Evolutionary conservation across 2,797 vertebrate species (phyloP).

Genomic region (Myotis pilosus): DNA sequence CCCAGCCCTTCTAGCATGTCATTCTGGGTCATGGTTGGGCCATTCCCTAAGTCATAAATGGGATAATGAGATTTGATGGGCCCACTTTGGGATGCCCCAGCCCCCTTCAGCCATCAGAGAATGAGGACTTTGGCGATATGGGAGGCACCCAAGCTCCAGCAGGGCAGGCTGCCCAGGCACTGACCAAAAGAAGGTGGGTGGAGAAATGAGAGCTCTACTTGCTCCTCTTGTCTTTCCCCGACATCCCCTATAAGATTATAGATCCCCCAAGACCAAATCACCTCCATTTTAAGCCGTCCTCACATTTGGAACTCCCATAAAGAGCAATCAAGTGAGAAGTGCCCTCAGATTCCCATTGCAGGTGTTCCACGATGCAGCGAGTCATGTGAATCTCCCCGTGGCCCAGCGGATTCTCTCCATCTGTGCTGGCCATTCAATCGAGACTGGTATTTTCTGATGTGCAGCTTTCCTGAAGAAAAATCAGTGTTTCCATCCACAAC

Average conservation of each 20-base stretch:
- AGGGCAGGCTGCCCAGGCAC: background rate
- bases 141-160: no score
- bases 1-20: background rate
- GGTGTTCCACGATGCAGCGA: slow-evolving; percentile 23
- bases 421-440: slow-evolving; percentile 18
- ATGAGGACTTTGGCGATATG: background rate
- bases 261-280: background rate
- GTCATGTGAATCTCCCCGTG: slow-evolving; percentile 35
- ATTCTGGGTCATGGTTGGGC: background rate
- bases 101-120: background rate
- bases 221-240: background rate
- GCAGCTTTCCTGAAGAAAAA: slow-evolving; percentile 32
- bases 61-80: background rate
- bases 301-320: slow-evolving; percentile 12
- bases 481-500: background rate
- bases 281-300: slow-evolving; percentile 38
- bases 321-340: slow-evolving; percentile 21
- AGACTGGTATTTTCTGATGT: slow-evolving; percentile 47
- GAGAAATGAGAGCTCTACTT: background rate
- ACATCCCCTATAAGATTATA: background rate
- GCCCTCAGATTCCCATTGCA: slow-evolving; percentile 16
- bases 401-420: slow-evolving; percentile 49
- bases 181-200: background rate
- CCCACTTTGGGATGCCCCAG: background rate
- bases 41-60: background rate